phyloP scores from a whole-genome alignment of 2,797 vertebrate species.

The Apodemus agrarius region DNA sequence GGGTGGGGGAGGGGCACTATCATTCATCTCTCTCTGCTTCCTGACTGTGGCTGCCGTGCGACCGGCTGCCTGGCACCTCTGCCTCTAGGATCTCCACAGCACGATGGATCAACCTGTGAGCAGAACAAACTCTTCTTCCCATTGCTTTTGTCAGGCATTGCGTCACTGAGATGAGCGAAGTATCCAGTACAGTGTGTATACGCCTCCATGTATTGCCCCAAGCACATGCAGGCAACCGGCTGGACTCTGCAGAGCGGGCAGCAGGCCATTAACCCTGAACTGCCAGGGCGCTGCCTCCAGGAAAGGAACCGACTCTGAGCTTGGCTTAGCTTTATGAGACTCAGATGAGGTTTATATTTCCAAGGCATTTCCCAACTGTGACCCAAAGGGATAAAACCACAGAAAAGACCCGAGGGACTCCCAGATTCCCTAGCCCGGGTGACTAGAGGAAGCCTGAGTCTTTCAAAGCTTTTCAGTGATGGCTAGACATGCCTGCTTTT shows the following conservation, averaged over 20 bases:
- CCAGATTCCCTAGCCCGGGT: neutral
- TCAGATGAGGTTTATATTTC: neutral
- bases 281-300: neutral
- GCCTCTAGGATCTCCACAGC: neutral
- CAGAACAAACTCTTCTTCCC: neutral
- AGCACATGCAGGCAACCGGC: too few relatives aligned
- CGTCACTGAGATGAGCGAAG: neutral
- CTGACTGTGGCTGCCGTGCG: neutral
- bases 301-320: neutral
- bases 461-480: neutral
- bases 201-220: neutral
- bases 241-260: neutral
- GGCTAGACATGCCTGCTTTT: neutral
- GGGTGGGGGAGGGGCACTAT: too few relatives aligned
- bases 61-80: neutral
- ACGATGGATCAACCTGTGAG: neutral
- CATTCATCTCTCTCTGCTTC: neutral
- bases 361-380: neutral
- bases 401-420: neutral
- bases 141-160: neutral
- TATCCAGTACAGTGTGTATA: neutral
- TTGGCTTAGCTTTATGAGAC: neutral
- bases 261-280: neutral
- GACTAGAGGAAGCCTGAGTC: neutral
- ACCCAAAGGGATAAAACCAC: neutral